Base-by-base conservation (phyloP, 2,113 vertebrate species). In the Lophochroa leadbeateri region DNA sequence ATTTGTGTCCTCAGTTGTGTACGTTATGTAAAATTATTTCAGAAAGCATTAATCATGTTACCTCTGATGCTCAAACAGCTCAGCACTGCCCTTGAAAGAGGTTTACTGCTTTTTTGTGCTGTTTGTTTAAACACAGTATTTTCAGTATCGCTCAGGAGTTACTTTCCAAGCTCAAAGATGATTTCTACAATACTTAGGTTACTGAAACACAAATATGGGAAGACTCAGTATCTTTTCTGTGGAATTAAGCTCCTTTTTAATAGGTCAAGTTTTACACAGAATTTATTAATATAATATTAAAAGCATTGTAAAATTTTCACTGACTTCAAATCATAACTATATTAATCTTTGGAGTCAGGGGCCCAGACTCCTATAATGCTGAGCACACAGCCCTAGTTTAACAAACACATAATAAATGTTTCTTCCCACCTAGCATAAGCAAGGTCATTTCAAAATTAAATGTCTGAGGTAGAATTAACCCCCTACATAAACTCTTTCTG, bases 401-500 rank as follows among this genome's bases (percentile, higher is more conserved):
- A 77, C 64, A 79, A 96, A 92, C 46, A 76, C 31, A 65, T 75
- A 86, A 92, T 78, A 88, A 88, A 88, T 75, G 39, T 47, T 69
- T 91, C 65, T 92, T 65, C 37, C 35, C 16, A 67, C 43, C 43
- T 23, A 88, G 68, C n/a, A 83, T 64, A 93, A 96, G 88, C 92
- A 96, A 90, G 60, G 85, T 96, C 86, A 90, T 69, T 90, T 94
- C 52, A 88, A 78, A 95, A 93, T 92, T 47, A 88, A 93, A 91
- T 65, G 63, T 87, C 82, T 82, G 72, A 63, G 64, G 58, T 86
- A 92, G 63, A 86, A 72, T 95, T 94, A 92, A 87, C 46, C 70
- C 23, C 57, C 81, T 85, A 21, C 63, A 77, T 82, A 91, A 94
- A 90, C 16, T 41, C 27, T 60, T 86, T 90, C 57, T 86, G 46